These are phyloP conservation scores for Rhyacophila evoluta DNA, from an alignment of 2,888 invertebrate genomes.

Conservation along the genomic window DNA sequence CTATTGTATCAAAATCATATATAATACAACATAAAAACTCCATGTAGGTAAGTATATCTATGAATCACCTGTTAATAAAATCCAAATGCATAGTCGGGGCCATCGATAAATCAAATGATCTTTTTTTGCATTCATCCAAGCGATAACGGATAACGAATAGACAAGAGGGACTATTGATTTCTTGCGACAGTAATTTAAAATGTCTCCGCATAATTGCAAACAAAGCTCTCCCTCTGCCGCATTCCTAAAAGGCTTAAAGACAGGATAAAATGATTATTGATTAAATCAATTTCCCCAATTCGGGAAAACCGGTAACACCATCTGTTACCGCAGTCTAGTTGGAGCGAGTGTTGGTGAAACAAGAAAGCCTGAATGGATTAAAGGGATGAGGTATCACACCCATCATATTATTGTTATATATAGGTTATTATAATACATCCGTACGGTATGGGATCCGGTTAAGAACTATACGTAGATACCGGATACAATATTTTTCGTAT, in stretches of 20 bases:
- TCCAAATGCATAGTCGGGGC: no score
- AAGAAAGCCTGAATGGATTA: slow-evolving; percentile 3
- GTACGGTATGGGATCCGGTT: not conserved
- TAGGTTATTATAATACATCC: not conserved
- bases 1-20: no score
- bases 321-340: not conserved
- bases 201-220: slow-evolving; percentile 3
- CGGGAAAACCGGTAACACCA: slow-evolving; percentile 17
- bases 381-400: not conserved
- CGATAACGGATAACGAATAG: not conserved
- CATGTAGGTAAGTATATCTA: no score
- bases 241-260: not conserved
- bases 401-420: not conserved
- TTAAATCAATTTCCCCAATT: slow-evolving; percentile 24
- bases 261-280: slow-evolving; percentile 24
- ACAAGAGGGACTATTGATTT: not conserved
- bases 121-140: not conserved
- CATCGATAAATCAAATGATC: no score
- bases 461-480: not conserved
- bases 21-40: no score
- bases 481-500: no score
- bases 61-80: no score
- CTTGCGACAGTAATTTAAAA: not conserved
- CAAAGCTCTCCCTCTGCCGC: not conserved
- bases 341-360: slow-evolving; percentile 5